Conservation (phyloP, 1,140 invertebrate genomes). For the Lithobius niger region DNA sequence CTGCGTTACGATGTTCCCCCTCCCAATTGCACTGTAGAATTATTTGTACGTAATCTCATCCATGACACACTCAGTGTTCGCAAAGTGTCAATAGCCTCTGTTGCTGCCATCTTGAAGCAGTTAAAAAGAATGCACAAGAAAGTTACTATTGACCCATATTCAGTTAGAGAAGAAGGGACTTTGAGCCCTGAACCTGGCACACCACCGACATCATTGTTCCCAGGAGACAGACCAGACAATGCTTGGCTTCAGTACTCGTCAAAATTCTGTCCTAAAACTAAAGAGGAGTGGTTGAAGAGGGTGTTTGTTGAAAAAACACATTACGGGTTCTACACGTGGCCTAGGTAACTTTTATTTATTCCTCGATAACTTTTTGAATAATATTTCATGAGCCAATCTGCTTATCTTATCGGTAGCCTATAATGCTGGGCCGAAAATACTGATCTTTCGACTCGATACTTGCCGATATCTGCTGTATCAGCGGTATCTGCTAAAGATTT, state of each 20-base stretch:
- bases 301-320: slow-evolving; percentile 52
- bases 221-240: slow-evolving; percentile 50
- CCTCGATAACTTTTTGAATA: too few species aligned
- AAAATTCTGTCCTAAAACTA: slow-evolving; percentile 39
- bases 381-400: too few species aligned
- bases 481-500: too few species aligned
- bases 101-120: slow-evolving; percentile 57
- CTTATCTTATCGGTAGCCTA: too few species aligned
- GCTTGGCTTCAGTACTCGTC: slow-evolving; percentile 56
- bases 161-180: slow-evolving; percentile 18
- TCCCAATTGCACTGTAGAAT: slow-evolving; percentile 45
- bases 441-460: too few species aligned
- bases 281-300: slow-evolving; percentile 57
- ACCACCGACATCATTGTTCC: slow-evolving; percentile 1
- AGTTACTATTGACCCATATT: slow-evolving; percentile 38
- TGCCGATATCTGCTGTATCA: too few species aligned
- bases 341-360: slow-evolving; percentile 37
- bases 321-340: slow-evolving; percentile 70
- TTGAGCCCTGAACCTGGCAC: slow-evolving; percentile 10
- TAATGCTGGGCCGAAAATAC: too few species aligned
- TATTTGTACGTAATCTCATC: slow-evolving; percentile 50
- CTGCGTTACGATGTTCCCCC: slow-evolving; percentile 54
- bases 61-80: slow-evolving; percentile 62
- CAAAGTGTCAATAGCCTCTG: slow-evolving; percentile 46
- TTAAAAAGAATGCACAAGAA: slow-evolving; percentile 55